Conservation (phyloP, 2,797 vertebrate genomes). For the Crotalus adamanteus region DNA sequence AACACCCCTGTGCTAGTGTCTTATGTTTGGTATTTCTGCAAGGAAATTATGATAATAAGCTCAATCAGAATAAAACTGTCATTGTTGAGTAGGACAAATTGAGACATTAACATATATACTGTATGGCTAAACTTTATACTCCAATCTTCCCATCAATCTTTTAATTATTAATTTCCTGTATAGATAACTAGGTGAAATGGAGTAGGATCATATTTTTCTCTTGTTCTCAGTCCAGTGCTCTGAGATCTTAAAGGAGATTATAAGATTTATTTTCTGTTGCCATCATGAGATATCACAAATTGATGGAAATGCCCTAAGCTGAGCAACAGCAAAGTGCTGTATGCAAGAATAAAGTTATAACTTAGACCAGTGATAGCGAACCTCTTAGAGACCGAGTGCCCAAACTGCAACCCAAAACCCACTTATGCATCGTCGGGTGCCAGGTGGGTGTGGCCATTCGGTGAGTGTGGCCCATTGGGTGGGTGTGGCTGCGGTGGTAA, state of each 20-base stretch:
- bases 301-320: neutral
- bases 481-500: no score
- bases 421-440: no score
- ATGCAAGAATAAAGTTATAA: neutral
- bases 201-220: neutral
- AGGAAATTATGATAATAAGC: neutral
- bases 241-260: neutral
- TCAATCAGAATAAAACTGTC: neutral
- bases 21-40: neutral
- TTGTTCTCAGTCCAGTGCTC: neutral
- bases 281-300: neutral
- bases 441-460: no score
- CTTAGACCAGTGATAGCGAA: neutral
- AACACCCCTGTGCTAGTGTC: no score
- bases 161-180: neutral
- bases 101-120: neutral
- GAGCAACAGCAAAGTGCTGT: neutral
- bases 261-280: neutral
- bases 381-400: no score
- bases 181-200: neutral
- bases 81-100: neutral
- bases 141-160: neutral
- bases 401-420: no score
- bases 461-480: no score
- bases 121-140: neutral